A percentile compares a stretch with the other conserved stretches of the same genome.
phyloP scores from a whole-genome alignment of 2,888 invertebrate species.

The Byasa hedistus region DNA sequence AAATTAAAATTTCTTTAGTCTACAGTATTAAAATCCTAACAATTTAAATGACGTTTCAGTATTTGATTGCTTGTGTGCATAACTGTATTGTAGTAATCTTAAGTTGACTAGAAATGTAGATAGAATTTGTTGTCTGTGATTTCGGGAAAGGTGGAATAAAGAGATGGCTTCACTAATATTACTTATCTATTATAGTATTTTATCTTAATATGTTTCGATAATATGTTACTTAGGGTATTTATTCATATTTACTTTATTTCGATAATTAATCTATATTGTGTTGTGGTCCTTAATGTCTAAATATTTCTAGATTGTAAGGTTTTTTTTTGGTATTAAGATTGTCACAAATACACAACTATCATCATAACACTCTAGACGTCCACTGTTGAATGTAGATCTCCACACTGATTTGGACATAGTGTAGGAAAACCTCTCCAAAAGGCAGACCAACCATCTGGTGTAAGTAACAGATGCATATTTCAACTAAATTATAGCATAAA shows the following conservation, averaged over 20 bases:
- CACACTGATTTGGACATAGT: no score
- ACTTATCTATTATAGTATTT: background rate
- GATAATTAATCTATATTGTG: background rate
- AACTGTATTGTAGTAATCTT: background rate
- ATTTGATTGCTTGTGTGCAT: background rate
- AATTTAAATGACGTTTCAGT: background rate
- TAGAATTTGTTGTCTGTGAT: slow-evolving; percentile 12
- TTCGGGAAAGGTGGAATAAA: background rate
- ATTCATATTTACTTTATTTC: slow-evolving; percentile 1
- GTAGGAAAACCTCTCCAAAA: no score
- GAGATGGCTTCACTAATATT: slow-evolving; percentile 4
- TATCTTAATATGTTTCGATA: background rate
- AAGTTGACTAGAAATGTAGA: slow-evolving; percentile 1
- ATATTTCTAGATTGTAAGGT: background rate
- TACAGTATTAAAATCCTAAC: no score
- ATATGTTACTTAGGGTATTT: background rate
- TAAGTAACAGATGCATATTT: no score
- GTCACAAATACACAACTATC: no score
- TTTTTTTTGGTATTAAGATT: background rate
- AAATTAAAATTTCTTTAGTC: no score
- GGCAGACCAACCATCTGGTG: no score
- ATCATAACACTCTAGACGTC: no score
- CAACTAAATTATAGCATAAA: background rate
- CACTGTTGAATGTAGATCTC: no score
- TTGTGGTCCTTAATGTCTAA: background rate